Conservation (phyloP, 2,797 vertebrate species). For the Heterohyrax brucei region DNA sequence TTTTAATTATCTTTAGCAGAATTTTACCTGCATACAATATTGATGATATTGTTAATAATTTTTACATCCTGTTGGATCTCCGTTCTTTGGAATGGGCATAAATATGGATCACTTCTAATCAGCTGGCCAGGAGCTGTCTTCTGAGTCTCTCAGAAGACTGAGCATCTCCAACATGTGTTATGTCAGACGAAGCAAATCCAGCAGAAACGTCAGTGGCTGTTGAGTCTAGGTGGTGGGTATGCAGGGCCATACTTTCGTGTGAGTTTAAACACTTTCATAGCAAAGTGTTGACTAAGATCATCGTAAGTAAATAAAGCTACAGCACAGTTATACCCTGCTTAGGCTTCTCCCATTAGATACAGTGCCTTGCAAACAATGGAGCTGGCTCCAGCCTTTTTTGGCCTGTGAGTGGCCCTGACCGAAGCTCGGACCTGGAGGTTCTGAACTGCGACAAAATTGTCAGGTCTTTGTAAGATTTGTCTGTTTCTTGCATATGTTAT, state of each 20-base stretch:
- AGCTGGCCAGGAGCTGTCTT: too few species aligned
- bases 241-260: not conserved
- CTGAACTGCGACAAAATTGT: not conserved
- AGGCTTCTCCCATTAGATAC: not conserved
- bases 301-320: not conserved
- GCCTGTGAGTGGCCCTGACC: not conserved
- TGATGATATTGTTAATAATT: too few species aligned
- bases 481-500: slow-evolving; percentile 15
- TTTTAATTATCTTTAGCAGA: too few species aligned
- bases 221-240: not conserved
- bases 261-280: slow-evolving; percentile 13
- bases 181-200: not conserved
- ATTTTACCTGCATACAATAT: too few species aligned
- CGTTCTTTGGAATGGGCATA: too few species aligned
- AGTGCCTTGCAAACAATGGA: not conserved
- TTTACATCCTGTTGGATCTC: too few species aligned
- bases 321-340: not conserved
- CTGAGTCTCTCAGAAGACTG: too few species aligned
- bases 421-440: not conserved
- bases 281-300: not conserved
- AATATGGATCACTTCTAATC: too few species aligned
- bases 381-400: not conserved
- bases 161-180: too few species aligned
- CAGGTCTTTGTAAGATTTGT: not conserved
- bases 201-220: slow-evolving; percentile 8